These are phyloP conservation scores for Perithous albicinctus DNA, from an alignment of 2,888 invertebrate species.

Conservation along the genomic window DNA sequence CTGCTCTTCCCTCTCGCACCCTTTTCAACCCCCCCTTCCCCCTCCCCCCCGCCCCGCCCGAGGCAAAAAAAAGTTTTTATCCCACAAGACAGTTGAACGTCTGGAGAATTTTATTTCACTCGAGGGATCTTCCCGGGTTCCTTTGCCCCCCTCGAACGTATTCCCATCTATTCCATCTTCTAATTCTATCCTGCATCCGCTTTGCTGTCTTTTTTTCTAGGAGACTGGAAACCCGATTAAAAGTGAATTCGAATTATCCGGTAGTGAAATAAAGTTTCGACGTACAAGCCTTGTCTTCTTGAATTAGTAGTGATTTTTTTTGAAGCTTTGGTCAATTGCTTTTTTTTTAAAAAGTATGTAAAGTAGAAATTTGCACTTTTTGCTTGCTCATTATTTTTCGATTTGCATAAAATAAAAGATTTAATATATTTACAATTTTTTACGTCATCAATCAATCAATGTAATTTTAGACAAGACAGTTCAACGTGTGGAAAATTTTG, in stretches of 20 bases:
- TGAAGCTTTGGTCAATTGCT: too few species aligned
- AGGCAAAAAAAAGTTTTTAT: constrained; percentile 27
- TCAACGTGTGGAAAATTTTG: constrained; percentile 33
- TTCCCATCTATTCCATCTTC: constrained; percentile 7
- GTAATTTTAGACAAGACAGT: not conserved
- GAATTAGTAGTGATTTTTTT: not conserved
- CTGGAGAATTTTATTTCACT: constrained; percentile 46
- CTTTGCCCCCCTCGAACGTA: not conserved
- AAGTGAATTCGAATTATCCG: not conserved
- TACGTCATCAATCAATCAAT: too few species aligned
- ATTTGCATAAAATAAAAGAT: too few species aligned
- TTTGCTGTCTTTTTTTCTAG: not conserved
- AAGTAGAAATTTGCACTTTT: too few species aligned
- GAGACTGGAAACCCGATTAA: not conserved
- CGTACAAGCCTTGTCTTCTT: not conserved
- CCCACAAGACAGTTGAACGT: constrained; percentile 6
- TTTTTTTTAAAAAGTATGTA: too few species aligned
- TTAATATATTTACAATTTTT: too few species aligned
- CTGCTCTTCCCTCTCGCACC: too few species aligned
- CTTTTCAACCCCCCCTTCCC: not conserved
- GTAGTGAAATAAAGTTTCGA: not conserved
- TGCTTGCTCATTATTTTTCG: too few species aligned
- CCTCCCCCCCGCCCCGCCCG: not conserved
- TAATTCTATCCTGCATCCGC: not conserved
- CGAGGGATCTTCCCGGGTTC: constrained; percentile 1